A percentile compares a stretch with the other conserved stretches of the same genome.
These are phyloP conservation scores for Cepaea nemoralis DNA, from an alignment of 1,140 invertebrate genomes.

Conservation along the genomic window DNA sequence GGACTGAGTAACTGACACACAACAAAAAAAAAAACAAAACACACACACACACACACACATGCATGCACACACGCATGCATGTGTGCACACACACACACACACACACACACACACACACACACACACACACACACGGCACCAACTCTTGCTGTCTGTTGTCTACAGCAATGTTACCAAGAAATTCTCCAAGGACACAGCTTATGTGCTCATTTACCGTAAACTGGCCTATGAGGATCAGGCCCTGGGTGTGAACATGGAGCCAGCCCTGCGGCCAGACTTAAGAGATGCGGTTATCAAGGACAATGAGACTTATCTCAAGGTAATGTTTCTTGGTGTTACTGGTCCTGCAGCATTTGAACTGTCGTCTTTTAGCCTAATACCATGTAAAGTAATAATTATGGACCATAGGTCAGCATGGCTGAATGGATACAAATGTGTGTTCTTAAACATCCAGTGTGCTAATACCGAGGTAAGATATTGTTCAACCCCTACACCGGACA, in stretches of 20 bases:
- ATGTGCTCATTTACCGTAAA: conserved; percentile 83
- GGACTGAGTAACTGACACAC: too few species aligned
- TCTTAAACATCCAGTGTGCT: neutral
- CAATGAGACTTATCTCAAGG: conserved; percentile 68
- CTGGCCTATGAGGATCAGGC: conserved; percentile 47
- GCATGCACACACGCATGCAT: too few species aligned
- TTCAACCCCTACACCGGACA: neutral
- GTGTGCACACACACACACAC: too few species aligned
- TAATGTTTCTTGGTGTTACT: too few species aligned
- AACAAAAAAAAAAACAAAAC: too few species aligned
- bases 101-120: too few species aligned
- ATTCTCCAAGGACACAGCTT: conserved; percentile 83
- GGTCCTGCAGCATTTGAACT: neutral
- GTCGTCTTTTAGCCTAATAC: neutral
- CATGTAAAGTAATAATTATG: neutral
- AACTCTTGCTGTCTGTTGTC: neutral
- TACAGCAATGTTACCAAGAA: conserved; percentile 72
- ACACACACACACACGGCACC: too few species aligned
- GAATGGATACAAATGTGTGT: neutral
- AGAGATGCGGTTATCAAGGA: conserved; percentile 73
- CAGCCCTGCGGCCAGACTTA: conserved; percentile 71
- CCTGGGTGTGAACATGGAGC: conserved; percentile 48
- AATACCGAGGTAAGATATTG: neutral
- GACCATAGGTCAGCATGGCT: neutral
- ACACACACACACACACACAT: too few species aligned